These are phyloP conservation scores for Leptosomus discolor DNA, from an alignment of 2,113 vertebrate genomes.

Conservation along the genomic window DNA sequence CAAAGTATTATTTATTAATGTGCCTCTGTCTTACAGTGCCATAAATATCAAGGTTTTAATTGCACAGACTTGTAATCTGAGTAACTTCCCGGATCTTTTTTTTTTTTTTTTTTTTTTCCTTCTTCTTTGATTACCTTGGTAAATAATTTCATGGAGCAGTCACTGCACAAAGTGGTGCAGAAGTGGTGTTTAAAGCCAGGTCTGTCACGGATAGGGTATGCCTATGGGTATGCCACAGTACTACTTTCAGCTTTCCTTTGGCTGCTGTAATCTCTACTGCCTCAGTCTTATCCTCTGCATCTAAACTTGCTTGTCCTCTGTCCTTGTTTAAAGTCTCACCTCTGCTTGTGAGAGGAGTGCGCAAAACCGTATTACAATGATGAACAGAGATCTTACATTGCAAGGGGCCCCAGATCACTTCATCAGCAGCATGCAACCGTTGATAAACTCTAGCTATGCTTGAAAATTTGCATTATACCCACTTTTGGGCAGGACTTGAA, in stretches of 20 bases:
- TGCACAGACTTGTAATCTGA: constrained; percentile 35
- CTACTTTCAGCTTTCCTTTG: not conserved
- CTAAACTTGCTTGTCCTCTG: not conserved
- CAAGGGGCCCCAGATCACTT: not conserved
- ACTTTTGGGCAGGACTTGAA: not conserved
- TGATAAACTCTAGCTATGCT: not conserved
- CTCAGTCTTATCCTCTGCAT: not conserved
- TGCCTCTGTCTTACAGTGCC: constrained; percentile 24
- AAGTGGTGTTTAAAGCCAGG: not conserved
- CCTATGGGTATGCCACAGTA: not conserved
- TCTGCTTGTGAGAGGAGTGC: not conserved
- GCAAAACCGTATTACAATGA: not conserved
- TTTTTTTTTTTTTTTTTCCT: not conserved
- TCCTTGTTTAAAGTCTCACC: not conserved
- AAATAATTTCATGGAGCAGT: constrained; percentile 15
- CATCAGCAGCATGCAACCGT: not conserved
- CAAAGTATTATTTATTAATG: constrained; percentile 63
- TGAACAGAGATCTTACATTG: not conserved
- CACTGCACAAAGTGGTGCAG: not conserved
- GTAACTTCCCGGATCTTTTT: not conserved
- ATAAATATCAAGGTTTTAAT: constrained; percentile 61
- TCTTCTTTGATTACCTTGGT: not conserved
- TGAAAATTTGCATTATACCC: not conserved
- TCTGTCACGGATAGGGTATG: not conserved
- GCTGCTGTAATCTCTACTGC: not conserved